These are phyloP conservation scores for Heterochromis multidens DNA, from an alignment of 2,113 vertebrate species.

Conservation along the genomic window DNA sequence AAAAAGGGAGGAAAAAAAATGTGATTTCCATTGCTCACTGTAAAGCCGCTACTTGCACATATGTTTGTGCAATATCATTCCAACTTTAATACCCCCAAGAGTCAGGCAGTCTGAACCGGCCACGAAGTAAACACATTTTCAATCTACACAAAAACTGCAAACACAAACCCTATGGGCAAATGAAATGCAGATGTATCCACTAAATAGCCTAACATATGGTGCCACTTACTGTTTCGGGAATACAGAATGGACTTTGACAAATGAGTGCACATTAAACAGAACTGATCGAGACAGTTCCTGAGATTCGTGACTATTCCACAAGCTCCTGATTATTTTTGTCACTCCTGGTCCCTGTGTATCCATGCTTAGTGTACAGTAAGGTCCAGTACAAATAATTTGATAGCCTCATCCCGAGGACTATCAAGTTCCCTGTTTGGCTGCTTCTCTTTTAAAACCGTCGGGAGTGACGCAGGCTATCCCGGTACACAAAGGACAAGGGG, in stretches of 20 bases:
- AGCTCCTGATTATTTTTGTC: neutral
- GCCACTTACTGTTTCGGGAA: neutral
- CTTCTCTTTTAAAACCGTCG: slow-evolving; percentile 4
- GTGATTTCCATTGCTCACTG: neutral
- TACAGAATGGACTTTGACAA: neutral
- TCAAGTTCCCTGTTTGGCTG: slow-evolving; percentile 34
- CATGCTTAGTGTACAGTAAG: neutral
- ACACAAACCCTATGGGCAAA: neutral
- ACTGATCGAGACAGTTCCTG: neutral
- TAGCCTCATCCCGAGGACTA: slow-evolving; percentile 1
- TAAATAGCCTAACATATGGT: neutral
- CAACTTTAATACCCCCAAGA: neutral
- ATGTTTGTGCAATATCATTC: slow-evolving; percentile 20
- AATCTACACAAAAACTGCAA: neutral
- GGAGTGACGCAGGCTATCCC: slow-evolving; percentile 42
- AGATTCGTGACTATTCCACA: neutral
- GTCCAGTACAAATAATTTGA: slow-evolving; percentile 16
- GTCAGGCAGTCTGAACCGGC: neutral
- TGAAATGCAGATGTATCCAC: slow-evolving; percentile 4
- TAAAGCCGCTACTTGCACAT: slow-evolving; percentile 2
- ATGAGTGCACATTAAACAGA: neutral
- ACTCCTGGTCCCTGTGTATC: neutral
- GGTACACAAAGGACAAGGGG: slow-evolving; percentile 28
- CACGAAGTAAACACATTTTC: neutral
- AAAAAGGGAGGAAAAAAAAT: neutral